These are phyloP conservation scores for Engraulis encrasicolus DNA, from an alignment of 2,113 vertebrate genomes.

Conservation along the genomic window DNA sequence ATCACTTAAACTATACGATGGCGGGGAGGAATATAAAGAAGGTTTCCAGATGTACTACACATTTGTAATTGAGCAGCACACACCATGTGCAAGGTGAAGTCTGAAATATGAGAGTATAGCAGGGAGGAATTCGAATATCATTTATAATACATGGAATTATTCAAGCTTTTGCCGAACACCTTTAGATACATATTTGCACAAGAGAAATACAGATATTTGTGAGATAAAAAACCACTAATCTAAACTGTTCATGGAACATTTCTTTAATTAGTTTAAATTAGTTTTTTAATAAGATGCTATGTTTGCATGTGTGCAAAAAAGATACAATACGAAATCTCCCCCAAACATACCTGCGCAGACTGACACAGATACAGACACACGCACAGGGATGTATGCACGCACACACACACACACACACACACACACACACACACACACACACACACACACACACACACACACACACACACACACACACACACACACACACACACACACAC, in stretches of 20 bases:
- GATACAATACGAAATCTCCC: neutral
- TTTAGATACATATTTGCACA: neutral
- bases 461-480: neutral
- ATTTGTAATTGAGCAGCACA: constrained; percentile 47
- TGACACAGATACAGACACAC: too few relatives aligned
- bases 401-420: constrained; percentile 4
- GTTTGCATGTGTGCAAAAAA: neutral
- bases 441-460: neutral
- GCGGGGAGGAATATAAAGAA: constrained; percentile 49
- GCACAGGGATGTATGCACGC: too few relatives aligned
- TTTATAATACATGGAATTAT: constrained; percentile 28
- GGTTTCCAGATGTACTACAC: constrained; percentile 52
- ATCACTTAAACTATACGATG: constrained; percentile 57
- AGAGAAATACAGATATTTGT: neutral
- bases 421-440: neutral
- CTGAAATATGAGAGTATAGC: constrained; percentile 51
- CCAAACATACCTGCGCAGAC: neutral
- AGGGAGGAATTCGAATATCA: constrained; percentile 47
- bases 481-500: neutral
- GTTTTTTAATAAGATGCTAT: neutral
- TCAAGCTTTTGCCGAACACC: neutral
- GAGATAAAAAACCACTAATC: neutral
- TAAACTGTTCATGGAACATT: neutral
- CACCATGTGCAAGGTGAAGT: constrained; percentile 38
- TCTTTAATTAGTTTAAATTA: neutral